These are phyloP conservation scores for Sinopyrophorus schimmeli DNA, from an alignment of 2,888 invertebrate genomes.

Conservation along the genomic window DNA sequence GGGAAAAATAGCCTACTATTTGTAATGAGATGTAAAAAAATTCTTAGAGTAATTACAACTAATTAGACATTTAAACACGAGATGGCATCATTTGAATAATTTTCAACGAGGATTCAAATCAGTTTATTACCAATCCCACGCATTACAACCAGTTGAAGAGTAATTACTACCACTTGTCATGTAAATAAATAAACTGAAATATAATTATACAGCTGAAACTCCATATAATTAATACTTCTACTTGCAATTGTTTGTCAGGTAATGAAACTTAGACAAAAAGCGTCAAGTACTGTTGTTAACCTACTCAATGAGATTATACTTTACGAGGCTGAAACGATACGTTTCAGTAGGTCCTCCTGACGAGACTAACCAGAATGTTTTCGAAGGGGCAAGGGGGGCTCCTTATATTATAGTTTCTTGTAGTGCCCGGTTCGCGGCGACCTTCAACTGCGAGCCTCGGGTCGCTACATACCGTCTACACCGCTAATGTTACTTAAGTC, in stretches of 20 bases:
- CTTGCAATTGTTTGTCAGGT: constrained; percentile 2
- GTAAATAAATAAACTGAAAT: constrained; percentile 19
- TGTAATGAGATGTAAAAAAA: constrained; percentile 20
- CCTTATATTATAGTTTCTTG: constrained; percentile 28
- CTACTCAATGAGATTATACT: constrained; percentile 24
- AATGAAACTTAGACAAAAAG: constrained; percentile 8
- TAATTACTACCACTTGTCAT: constrained; percentile 19
- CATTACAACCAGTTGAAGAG: constrained; percentile 14
- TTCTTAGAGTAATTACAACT: constrained; percentile 12
- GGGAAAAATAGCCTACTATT: no score
- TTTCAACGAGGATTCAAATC: constrained; percentile 22
- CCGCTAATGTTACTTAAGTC: constrained; percentile 25
- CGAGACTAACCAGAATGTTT: constrained; percentile 12
- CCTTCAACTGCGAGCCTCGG: constrained; percentile 42
- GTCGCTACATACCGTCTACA: constrained; percentile 32
- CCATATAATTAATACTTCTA: constrained; percentile 19
- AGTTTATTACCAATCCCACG: constrained; percentile 16
- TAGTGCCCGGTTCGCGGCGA: constrained; percentile 37
- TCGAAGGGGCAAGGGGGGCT: constrained; percentile 19
- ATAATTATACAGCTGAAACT: constrained; percentile 9
- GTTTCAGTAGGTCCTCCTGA: constrained; percentile 29
- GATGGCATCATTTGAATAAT: constrained; percentile 21
- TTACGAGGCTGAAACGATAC: constrained; percentile 21
- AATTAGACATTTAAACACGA: constrained; percentile 21
- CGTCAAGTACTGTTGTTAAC: constrained; percentile 19